Evolutionary conservation across 1,140 invertebrate species (phyloP).

Genomic region (Octopus bimaculoides): DNA sequence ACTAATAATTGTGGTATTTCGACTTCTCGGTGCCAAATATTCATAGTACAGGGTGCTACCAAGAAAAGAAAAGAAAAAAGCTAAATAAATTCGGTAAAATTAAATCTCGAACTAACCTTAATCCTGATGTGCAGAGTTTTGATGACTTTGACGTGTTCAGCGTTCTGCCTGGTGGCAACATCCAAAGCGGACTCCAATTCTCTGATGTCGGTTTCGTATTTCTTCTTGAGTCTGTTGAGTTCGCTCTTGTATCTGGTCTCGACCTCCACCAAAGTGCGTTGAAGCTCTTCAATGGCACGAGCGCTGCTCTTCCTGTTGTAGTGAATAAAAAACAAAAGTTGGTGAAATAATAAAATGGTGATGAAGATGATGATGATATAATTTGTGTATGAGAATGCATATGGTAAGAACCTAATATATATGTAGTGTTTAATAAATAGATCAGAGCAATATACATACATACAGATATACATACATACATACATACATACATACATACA

Average conservation of each 20-base stretch:
- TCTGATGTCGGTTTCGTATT: conserved; percentile 54
- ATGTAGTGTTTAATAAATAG: no score
- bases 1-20: no score
- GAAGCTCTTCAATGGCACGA: conserved; percentile 55
- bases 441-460: neutral
- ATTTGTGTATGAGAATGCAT: no score
- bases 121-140: conserved; percentile 44
- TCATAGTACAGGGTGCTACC: no score
- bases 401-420: no score
- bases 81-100: neutral
- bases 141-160: conserved; percentile 51
- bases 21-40: no score
- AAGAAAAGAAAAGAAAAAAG: no score
- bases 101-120: conserved; percentile 34
- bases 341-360: neutral
- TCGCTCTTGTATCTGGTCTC: conserved; percentile 57
- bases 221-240: conserved; percentile 56
- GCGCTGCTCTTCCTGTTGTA: conserved; percentile 49
- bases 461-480: neutral
- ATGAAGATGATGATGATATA: neutral
- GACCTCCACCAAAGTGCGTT: conserved; percentile 54
- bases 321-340: neutral
- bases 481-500: neutral
- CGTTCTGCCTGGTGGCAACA: conserved; percentile 53
- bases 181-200: conserved; percentile 54